A percentile compares a stretch with the other conserved stretches of the same genome.
Conservation (phyloP, 2,113 vertebrate genomes). For the Hirundichthys speculiger region DNA sequence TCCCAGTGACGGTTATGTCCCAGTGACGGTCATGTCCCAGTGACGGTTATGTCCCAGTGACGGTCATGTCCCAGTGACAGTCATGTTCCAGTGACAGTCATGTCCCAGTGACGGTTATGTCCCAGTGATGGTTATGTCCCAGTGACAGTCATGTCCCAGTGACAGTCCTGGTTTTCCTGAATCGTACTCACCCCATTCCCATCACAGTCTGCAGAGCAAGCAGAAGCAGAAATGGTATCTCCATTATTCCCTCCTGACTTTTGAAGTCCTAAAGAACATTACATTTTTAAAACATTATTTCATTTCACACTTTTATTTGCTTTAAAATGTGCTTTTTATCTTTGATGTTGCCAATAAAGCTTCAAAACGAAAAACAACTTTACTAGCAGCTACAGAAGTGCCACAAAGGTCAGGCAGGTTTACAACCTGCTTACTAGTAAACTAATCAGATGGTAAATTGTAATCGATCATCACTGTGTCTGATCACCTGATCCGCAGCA, state of each 20-base stretch:
- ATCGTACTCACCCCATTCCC: constrained; percentile 75
- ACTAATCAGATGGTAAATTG: no score
- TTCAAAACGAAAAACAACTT: neutral
- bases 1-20: no score
- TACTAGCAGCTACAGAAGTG: neutral
- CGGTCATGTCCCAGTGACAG: no score
- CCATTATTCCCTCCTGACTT: constrained; percentile 43
- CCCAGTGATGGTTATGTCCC: no score
- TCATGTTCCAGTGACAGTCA: no score
- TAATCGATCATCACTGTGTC: neutral
- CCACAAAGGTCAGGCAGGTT: neutral
- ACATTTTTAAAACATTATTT: neutral
- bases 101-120: no score
- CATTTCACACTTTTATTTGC: neutral
- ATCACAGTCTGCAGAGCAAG: constrained; percentile 61
- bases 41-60: no score
- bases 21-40: no score
- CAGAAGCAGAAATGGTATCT: constrained; percentile 64
- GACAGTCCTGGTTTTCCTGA: no score
- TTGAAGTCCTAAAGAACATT: constrained; percentile 7
- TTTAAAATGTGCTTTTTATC: neutral
- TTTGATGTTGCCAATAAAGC: neutral
- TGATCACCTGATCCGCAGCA: neutral
- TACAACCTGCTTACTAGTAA: neutral
- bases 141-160: no score